phyloP scores from a whole-genome alignment of 1,140 invertebrate genomes.

The Drosophila melanica region DNA sequence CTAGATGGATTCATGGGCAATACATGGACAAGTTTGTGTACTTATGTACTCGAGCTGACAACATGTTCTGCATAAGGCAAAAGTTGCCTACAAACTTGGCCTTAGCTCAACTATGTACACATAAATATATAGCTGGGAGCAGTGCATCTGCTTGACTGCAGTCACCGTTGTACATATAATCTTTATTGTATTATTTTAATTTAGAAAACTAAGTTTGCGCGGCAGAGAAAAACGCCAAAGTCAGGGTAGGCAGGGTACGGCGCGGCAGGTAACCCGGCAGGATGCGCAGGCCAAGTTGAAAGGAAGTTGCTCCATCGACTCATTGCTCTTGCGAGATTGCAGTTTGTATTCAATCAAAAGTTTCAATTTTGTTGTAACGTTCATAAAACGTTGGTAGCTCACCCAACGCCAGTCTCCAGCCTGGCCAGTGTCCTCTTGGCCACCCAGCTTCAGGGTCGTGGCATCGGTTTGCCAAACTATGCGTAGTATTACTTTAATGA shows the following conservation, averaged over 20 bases:
- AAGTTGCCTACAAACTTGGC: constrained; percentile 15
- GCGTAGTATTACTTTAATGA: constrained; percentile 74
- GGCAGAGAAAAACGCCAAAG: constrained; percentile 3
- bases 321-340: constrained; percentile 60
- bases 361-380: constrained; percentile 72
- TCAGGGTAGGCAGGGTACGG: constrained; percentile 6
- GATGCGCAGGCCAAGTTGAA: constrained; percentile 38
- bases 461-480: constrained; percentile 64
- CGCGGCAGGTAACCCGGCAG: constrained; percentile 47
- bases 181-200: constrained; percentile 82
- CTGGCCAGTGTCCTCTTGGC: constrained; percentile 40
- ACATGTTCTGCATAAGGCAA: constrained; percentile 1
- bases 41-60: background rate
- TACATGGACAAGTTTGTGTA: constrained; percentile 3
- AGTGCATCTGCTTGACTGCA: constrained; percentile 8
- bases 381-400: constrained; percentile 53
- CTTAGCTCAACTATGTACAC: constrained; percentile 8
- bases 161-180: constrained; percentile 53
- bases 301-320: constrained; percentile 49
- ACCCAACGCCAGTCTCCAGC: background rate
- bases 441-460: constrained; percentile 17
- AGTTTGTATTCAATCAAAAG: constrained; percentile 82
- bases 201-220: constrained; percentile 74
- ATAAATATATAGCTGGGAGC: background rate
- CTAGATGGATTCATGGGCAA: background rate